Evolutionary conservation across 2,113 vertebrate species (phyloP).

Genomic region (Laterallus jamaicensis): DNA sequence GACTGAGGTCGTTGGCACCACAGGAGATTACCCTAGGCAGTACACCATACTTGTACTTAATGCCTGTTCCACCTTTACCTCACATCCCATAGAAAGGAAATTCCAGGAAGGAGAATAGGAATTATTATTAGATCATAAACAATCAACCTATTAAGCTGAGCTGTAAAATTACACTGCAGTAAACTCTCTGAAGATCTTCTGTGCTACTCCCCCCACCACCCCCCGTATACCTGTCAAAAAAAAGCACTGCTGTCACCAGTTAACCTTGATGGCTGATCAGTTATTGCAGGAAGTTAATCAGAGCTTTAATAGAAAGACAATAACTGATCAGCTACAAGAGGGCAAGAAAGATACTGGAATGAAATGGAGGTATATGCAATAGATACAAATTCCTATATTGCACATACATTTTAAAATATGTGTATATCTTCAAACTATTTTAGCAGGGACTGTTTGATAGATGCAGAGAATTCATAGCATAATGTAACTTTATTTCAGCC

Average conservation of each 20-base stretch:
- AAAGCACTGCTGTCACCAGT: background rate
- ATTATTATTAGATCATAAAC: background rate
- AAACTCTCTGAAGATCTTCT: background rate
- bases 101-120: background rate
- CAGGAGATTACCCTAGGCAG: no score
- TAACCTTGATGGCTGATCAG: background rate
- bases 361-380: background rate
- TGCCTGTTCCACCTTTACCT: background rate
- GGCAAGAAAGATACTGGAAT: background rate
- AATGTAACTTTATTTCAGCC: background rate
- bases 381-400: background rate
- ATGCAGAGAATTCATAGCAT: background rate
- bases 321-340: background rate
- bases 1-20: background rate
- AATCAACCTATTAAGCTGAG: background rate
- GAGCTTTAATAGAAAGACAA: background rate
- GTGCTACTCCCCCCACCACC: background rate
- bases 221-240: background rate
- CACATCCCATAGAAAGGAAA: background rate
- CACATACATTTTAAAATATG: background rate
- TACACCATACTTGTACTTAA: background rate
- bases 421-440: background rate
- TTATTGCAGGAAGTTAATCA: background rate
- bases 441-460: background rate
- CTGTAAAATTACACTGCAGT: background rate